Evolutionary conservation across 2,797 vertebrate species (phyloP).

Genomic region (Sus cebifrons): DNA sequence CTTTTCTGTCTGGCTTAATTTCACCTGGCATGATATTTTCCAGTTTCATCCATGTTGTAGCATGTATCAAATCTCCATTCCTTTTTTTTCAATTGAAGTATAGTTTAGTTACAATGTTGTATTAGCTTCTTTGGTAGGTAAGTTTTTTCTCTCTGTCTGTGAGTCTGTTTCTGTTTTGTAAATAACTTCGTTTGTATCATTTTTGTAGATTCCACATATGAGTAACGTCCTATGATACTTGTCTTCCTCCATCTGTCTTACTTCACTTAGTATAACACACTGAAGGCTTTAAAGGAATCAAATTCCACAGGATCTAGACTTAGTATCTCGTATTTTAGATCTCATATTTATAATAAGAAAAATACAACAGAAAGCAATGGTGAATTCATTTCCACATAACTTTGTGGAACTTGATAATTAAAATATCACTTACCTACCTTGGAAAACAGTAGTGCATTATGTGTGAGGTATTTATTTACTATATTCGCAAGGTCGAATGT

Average conservation of each 20-base stretch:
- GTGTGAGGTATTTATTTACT: neutral
- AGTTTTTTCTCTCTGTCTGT: neutral
- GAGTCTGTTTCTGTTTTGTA: neutral
- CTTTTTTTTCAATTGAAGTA: neutral
- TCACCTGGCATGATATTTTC: neutral
- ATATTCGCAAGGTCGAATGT: neutral
- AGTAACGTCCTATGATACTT: neutral
- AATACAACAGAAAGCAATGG: neutral
- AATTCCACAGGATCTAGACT: neutral
- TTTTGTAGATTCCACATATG: neutral
- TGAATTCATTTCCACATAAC: conserved; percentile 35
- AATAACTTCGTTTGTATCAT: neutral
- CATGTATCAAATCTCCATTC: neutral
- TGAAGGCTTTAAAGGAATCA: conserved; percentile 50
- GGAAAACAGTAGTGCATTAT: neutral
- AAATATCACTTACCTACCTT: neutral
- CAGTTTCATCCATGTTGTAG: neutral
- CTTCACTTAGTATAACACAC: neutral
- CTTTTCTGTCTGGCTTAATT: neutral
- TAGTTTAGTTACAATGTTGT: neutral
- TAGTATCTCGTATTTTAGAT: conserved; percentile 42
- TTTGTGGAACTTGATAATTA: conserved; percentile 11
- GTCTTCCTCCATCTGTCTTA: neutral
- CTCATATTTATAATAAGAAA: conserved; percentile 8
- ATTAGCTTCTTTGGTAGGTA: neutral